phyloP scores from a whole-genome alignment of 2,888 invertebrate genomes.

The Autographa pulchrina region DNA sequence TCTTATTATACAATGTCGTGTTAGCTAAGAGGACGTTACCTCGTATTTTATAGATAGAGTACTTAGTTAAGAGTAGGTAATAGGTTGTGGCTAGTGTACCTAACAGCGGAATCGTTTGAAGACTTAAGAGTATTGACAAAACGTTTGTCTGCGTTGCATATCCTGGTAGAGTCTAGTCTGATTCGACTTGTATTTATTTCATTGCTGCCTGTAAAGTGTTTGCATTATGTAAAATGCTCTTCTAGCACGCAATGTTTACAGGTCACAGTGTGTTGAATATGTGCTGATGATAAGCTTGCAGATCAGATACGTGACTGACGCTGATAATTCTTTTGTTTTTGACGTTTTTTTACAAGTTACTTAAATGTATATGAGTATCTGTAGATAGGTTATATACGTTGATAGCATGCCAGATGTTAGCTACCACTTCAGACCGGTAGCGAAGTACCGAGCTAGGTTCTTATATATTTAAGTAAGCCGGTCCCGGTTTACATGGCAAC shows the following conservation, averaged over 20 bases:
- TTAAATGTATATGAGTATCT: not conserved
- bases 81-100: not conserved
- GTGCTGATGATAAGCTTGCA: not conserved
- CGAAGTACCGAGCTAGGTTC: constrained; percentile 11
- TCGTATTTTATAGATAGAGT: constrained; percentile 6
- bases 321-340: constrained; percentile 2
- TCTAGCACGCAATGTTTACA: not conserved
- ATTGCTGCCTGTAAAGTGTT: not conserved
- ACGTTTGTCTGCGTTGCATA: not conserved
- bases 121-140: constrained; percentile 1
- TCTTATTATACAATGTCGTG: constrained; percentile 25
- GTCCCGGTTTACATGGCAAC: constrained; percentile 36
- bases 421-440: not conserved
- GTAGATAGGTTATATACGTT: not conserved
- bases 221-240: not conserved
- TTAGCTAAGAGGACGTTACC: constrained; percentile 6
- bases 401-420: not conserved
- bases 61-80: not conserved
- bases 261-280: not conserved
- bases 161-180: not conserved
- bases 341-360: not conserved
- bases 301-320: constrained; percentile 1
- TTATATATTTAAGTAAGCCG: constrained; percentile 16
- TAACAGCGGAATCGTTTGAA: not conserved
- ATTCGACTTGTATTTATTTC: not conserved